Base-by-base conservation (phyloP, 2,113 vertebrate species). In the Synchiropus splendidus region DNA sequence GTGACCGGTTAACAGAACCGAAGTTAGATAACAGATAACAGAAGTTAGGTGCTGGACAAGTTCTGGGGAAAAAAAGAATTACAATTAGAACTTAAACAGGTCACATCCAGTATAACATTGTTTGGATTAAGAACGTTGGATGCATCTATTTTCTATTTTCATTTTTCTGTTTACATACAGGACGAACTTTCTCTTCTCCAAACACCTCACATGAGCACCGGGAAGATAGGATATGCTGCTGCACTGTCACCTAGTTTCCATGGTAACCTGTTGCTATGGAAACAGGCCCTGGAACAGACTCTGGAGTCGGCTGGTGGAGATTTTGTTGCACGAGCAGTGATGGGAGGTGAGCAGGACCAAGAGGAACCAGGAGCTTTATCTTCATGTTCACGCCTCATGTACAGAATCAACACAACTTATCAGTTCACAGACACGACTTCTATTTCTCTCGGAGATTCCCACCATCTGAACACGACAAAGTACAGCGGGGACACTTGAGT, bases 251-350 rank as follows among this genome's bases (percentile, higher is more conserved):
- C 72, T 67, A 75, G 83, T 87, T 84, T 80, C 86, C 81, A 87
- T 84, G 82, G 86, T 69, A 80, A 85, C 82, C 45, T 65, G 82
- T 84, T 80, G 77, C 82, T 81, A 86, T 86, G 80, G 86, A 83
- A 87, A 87, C 85, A 78, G 53, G 67, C 54, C 62, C 64, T 72
- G 71, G 75, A 71, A 62, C 50, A 66, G 62, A 74, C 61, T 72
- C 61, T 10, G 70, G 74, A 69, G 70, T 68, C 9, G 32, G 58
- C 58, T 15, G 54, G 62, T 21, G 60, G 61, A 51, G 66, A 61
- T 59, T 62, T 61, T 58, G 50, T 67, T 65, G 48, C 61, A 4
- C 21, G 45, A 46, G 65, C 72, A 60, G 64, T 33, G 53, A 48
- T 67, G 57, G 53, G 60, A 71, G 64, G 69, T 57, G 53, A 73